phyloP scores from a whole-genome alignment of 2,113 vertebrate genomes.

The Cheilinus undulatus region DNA sequence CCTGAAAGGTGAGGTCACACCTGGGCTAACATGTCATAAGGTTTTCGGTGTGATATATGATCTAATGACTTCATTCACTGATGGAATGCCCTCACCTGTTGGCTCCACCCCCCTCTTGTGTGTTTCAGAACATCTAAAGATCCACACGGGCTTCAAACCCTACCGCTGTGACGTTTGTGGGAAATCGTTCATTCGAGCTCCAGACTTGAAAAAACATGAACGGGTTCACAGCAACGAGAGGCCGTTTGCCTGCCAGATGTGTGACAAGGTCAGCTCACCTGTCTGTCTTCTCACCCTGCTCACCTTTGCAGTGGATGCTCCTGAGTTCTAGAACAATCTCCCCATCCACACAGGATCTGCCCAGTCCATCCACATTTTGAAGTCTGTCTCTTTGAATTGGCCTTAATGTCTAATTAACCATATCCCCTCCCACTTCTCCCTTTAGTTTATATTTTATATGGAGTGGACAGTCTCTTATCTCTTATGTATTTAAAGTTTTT shows the following conservation, averaged over 20 bases:
- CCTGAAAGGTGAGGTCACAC: constrained; percentile 86
- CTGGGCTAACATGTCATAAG: neutral
- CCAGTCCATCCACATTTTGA: too few species aligned
- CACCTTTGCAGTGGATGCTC: too few species aligned
- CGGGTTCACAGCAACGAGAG: constrained; percentile 79
- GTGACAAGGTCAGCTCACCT: constrained; percentile 70
- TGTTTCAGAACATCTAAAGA: constrained; percentile 77
- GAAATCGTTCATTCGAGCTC: constrained; percentile 79
- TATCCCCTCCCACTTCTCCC: too few species aligned
- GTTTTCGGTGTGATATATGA: too few species aligned
- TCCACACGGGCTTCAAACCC: constrained; percentile 78
- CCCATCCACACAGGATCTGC: too few species aligned
- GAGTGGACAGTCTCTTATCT: too few species aligned
- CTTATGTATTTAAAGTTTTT: too few species aligned
- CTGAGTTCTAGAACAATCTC: too few species aligned
- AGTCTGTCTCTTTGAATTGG: too few species aligned
- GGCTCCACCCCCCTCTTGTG: constrained; percentile 22
- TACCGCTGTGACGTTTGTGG: constrained; percentile 79
- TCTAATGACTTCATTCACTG: neutral
- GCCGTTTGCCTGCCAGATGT: constrained; percentile 79
- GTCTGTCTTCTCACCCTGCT: constrained; percentile 1
- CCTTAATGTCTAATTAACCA: too few species aligned
- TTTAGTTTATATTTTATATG: too few species aligned
- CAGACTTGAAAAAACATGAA: constrained; percentile 78
- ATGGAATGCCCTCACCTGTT: neutral